Evolutionary conservation across 1,140 invertebrate genomes (phyloP), one percentile per base, ranked within the genome.

Genomic region (Ips nitidus): DNA sequence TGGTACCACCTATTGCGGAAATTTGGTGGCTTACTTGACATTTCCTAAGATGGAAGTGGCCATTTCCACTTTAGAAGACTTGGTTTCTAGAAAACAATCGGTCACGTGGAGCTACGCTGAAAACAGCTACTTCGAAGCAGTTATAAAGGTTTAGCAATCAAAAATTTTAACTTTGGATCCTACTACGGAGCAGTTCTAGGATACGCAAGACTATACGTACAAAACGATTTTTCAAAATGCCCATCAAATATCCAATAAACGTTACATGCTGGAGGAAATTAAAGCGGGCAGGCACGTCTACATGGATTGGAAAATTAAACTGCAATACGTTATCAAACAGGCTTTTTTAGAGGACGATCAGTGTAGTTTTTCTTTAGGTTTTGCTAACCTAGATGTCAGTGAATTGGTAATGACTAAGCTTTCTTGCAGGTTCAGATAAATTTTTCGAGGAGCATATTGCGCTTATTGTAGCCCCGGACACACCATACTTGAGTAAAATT

Each of bases 1-100:
- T 0, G 90, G 95, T 0, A 95, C 95, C 2, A 95, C 94, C 0
- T 98, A 97, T 81, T 94, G 92, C 47, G 94, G 94, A 3, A 96
- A 94, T 81, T 84, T 98, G 39, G 94, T 97, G 0, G 95, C 95
- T 2, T 95, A 95, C 77, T 84, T 98, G 4, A 97, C 95, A 1
- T 97, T 97, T 78, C 94, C 94, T 0, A 90, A 91, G 79, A 90
- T 93, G 76, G 90, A 94, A 76, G 84, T 86, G 3, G 86, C 91
- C 0, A 87, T 96, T 1, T 87, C 90, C 3, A 90, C 86, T 0
- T 78, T 95, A 0, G 82, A 87, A 4, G 90, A 94, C 74, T 77
- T 96, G 1, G 72, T 93, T 22, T 81, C 81, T 0, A 85, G 87
- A 57, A 83, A 83, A 52, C 81, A 84, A 1, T 82, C 86, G 2